A percentile compares a stretch with the other conserved stretches of the same genome.
Conservation (phyloP, 2,888 invertebrate genomes). For the Tetanocera ferruginea region DNA sequence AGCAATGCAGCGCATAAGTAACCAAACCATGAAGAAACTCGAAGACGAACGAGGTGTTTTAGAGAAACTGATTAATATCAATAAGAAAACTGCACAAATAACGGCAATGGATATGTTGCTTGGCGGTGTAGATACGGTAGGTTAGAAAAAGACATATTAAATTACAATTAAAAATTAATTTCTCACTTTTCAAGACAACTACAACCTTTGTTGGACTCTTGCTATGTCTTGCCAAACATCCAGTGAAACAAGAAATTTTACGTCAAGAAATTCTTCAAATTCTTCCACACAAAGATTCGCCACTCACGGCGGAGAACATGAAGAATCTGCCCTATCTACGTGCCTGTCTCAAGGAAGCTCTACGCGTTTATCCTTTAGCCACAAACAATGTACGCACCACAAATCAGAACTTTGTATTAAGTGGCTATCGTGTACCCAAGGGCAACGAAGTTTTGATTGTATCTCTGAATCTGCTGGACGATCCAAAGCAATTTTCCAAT, state of each 20-base stretch:
- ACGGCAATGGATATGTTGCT: conserved; percentile 81
- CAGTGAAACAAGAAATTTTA: conserved; percentile 76
- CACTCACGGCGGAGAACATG: conserved; percentile 70
- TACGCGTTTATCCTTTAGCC: conserved; percentile 75
- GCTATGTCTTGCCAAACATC: conserved; percentile 73
- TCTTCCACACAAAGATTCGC: conserved; percentile 66
- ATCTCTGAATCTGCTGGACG: conserved; percentile 72
- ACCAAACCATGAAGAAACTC: conserved; percentile 49
- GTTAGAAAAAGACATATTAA: conserved; percentile 41
- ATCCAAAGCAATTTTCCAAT: conserved; percentile 69
- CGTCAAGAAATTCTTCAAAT: conserved; percentile 72
- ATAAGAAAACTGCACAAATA: conserved; percentile 75
- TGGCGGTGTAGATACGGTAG: conserved; percentile 82
- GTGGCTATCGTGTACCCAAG: conserved; percentile 77
- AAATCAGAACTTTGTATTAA: conserved; percentile 73
- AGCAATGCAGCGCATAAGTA: conserved; percentile 59
- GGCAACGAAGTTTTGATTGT: conserved; percentile 80
- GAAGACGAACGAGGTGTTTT: conserved; percentile 73
- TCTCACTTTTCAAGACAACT: conserved; percentile 54
- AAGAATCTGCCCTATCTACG: conserved; percentile 75
- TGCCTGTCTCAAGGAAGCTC: conserved; percentile 81
- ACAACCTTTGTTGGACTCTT: conserved; percentile 53
- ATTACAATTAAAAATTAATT: background rate
- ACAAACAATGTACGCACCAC: conserved; percentile 73
- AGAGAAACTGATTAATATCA: conserved; percentile 75